Percentiles rank a stretch among this genome's conserved stretches.
Evolutionary conservation across 2,888 invertebrate genomes (phyloP).

Genomic region (Nymphalis urticae): DNA sequence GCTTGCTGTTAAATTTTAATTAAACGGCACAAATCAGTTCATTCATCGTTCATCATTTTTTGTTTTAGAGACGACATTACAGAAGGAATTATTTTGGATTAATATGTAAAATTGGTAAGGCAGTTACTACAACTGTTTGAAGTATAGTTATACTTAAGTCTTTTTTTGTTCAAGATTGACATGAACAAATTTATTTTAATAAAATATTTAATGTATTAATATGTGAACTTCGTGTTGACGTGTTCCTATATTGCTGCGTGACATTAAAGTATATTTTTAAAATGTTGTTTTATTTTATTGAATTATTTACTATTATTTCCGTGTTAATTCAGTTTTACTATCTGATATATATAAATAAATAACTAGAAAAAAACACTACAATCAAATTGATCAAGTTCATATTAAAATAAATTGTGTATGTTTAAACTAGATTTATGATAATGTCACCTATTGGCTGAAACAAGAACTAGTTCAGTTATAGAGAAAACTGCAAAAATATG

Average conservation of each 20-base stretch:
- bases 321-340: too few relatives aligned
- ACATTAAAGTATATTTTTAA: slow-evolving; percentile 10
- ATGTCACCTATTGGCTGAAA: not conserved
- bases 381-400: too few relatives aligned
- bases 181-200: not conserved
- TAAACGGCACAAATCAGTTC: too few relatives aligned
- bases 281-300: not conserved
- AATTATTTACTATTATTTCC: too few relatives aligned
- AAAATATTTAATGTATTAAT: not conserved
- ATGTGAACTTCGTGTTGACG: not conserved
- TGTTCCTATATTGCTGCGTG: slow-evolving; percentile 4
- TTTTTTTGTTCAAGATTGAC: not conserved
- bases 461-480: not conserved
- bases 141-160: not conserved
- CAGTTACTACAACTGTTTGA: not conserved
- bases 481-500: too few relatives aligned
- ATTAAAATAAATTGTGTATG: not conserved
- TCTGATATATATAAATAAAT: too few relatives aligned
- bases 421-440: not conserved
- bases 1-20: too few relatives aligned
- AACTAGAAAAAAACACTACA: too few relatives aligned
- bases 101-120: too few relatives aligned
- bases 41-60: too few relatives aligned
- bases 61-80: too few relatives aligned
- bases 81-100: too few relatives aligned